Evolutionary conservation across 2,888 invertebrate species (phyloP), one percentile per base, ranked within the genome.

Genomic region (Clitarchus hookeri): DNA sequence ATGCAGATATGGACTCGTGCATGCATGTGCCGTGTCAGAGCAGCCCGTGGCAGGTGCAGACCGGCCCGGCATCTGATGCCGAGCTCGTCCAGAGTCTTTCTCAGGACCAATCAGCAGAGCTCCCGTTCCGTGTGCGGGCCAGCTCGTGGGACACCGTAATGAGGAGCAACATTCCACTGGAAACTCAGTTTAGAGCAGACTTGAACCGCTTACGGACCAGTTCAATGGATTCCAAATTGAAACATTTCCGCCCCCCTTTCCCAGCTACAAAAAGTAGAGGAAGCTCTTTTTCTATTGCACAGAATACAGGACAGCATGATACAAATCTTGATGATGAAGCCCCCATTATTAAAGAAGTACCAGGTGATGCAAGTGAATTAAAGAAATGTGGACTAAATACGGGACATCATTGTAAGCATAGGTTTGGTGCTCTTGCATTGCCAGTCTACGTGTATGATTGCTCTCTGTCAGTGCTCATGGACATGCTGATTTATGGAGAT

Each of bases 381-480:
- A 23, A 23, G 65, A 8, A 48, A 48, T n/a, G n/a, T 65, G n/a
- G 65, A 65, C 65, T n/a, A 16, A 23, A 19, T 65, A 16, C 1
- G n/a, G 65, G 16, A 23, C 65, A n/a, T 65, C 65, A n/a, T 23
- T 65, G n/a, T 65, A 65, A 65, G 19, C 65, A 65, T 65, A 65
- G n/a, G n/a, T 65, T 65, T 16, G 65, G 65, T 65, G 19, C 65
- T 65, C 65, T 65, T 65, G 91, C 92, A 27, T 90, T 94, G 79
- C 95, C 95, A 0, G 91, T 95, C 86, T 95, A 95, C 89, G 93
- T 95, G n/a, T 95, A 95, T 89, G 94, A 95, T 90, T 95, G 95
- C 90, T 93, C 94, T 2, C 90, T 94, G 83, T 92, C 93, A 44
- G 91, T 93, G 87, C 90, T 95, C 65, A 94, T 94, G n/a, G 93